phyloP scores from a whole-genome alignment of 2,113 vertebrate species.

The Xiphorhynchus elegans region DNA sequence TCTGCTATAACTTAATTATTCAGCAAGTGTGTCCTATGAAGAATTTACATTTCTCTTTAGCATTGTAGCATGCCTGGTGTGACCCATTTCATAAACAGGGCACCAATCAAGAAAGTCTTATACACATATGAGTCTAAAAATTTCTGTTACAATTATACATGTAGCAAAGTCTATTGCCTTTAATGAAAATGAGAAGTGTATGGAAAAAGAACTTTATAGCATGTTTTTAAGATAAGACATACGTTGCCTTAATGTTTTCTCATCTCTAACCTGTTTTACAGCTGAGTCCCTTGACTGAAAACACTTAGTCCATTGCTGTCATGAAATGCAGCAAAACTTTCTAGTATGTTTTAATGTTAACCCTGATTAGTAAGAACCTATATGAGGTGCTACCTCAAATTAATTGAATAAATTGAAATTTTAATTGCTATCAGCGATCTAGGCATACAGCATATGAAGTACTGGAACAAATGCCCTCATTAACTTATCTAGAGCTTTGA shows the following conservation, averaged over 20 bases:
- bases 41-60: background rate
- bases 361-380: background rate
- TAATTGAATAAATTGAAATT: background rate
- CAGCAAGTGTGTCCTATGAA: background rate
- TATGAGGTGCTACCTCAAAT: background rate
- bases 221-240: background rate
- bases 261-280: background rate
- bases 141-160: background rate
- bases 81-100: background rate
- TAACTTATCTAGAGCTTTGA: background rate
- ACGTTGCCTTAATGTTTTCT: background rate
- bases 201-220: background rate
- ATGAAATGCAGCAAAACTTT: background rate
- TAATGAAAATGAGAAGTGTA: background rate
- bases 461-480: background rate
- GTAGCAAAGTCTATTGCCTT: background rate
- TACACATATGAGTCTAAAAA: background rate
- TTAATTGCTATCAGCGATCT: background rate
- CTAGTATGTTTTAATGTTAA: background rate
- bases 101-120: background rate
- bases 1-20: background rate
- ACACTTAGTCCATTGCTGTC: background rate
- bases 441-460: background rate
- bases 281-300: background rate
- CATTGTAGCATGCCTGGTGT: accelerated